Evolutionary conservation across 1,140 invertebrate genomes (phyloP).

Genomic region (Monomorium pharaonis): DNA sequence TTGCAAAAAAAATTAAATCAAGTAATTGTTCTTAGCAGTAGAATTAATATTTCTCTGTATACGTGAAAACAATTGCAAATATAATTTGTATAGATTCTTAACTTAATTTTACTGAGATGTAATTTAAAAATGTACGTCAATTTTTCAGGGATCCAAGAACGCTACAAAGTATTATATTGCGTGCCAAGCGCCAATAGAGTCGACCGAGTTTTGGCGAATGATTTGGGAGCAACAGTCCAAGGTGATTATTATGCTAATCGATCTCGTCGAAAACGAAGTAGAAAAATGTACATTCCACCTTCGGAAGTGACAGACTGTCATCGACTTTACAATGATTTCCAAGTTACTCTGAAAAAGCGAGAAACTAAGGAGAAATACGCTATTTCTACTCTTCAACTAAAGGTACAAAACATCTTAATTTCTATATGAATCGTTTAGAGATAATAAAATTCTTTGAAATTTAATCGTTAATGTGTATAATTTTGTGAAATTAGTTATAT

Average conservation of each 20-base stretch:
- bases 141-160: constrained; percentile 91
- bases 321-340: constrained; percentile 93
- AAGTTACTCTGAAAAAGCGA: constrained; percentile 94
- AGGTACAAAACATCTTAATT: constrained; percentile 86
- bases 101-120: background rate
- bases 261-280: constrained; percentile 94
- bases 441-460: background rate
- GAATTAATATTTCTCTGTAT: too few species aligned
- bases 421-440: background rate
- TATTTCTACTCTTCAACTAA: constrained; percentile 93
- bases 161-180: constrained; percentile 95
- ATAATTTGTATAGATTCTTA: background rate
- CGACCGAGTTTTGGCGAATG: constrained; percentile 98
- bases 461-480: background rate
- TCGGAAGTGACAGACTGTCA: constrained; percentile 94
- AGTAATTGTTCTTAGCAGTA: too few species aligned
- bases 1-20: too few species aligned
- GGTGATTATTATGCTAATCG: constrained; percentile 96
- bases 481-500: background rate
- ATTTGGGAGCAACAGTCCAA: constrained; percentile 97
- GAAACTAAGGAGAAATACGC: constrained; percentile 96
- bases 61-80: background rate
- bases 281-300: constrained; percentile 95
- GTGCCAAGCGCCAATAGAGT: constrained; percentile 95
- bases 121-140: background rate